Percentiles rank a stretch among this genome's conserved stretches.
phyloP scores from a whole-genome alignment of 2,113 vertebrate genomes.

The Crotalus horridus region DNA sequence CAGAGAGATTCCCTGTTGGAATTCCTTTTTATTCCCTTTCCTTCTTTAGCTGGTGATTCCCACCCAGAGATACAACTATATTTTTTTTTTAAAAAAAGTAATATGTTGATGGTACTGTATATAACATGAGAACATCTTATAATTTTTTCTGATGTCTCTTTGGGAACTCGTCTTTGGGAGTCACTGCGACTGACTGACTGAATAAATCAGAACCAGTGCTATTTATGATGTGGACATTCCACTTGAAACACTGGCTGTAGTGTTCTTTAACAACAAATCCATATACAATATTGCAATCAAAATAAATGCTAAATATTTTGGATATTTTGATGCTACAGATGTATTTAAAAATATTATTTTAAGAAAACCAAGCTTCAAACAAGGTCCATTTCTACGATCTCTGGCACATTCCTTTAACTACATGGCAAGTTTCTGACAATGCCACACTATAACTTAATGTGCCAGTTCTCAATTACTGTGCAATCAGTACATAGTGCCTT shows the following conservation, averaged over 20 bases:
- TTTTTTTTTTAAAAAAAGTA: neutral
- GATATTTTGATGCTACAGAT: neutral
- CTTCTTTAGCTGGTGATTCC: no score
- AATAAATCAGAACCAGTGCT: neutral
- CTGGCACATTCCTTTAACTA: conserved; percentile 25
- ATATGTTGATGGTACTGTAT: neutral
- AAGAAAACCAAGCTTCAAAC: neutral
- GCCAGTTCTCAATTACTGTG: conserved; percentile 31
- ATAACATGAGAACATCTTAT: neutral
- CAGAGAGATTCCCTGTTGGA: neutral
- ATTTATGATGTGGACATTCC: neutral
- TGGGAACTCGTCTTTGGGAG: neutral
- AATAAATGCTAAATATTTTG: neutral
- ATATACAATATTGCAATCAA: neutral
- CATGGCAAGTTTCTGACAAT: conserved; percentile 34
- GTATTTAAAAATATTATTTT: conserved; percentile 8
- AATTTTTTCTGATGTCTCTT: neutral
- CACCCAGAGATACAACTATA: neutral
- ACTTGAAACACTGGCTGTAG: neutral
- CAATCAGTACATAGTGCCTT: conserved; percentile 23
- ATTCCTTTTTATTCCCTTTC: no score
- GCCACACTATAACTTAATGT: conserved; percentile 45
- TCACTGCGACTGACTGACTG: neutral
- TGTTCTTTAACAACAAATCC: neutral
- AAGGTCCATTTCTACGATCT: neutral